phyloP scores from a whole-genome alignment of 2,888 invertebrate genomes.

The Noctua janthina region DNA sequence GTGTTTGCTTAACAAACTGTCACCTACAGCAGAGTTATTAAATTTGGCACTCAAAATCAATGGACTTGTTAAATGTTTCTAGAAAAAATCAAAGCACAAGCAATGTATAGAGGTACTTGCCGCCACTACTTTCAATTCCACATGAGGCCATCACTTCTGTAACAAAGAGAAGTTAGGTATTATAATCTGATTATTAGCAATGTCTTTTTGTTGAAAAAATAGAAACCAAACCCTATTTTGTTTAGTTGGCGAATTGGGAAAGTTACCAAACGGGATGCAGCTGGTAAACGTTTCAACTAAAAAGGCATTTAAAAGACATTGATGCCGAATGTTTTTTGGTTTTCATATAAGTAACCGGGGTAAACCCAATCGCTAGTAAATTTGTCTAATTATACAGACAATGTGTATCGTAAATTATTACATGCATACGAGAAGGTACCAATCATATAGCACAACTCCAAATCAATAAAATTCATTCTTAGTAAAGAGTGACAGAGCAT shows the following conservation, averaged over 20 bases:
- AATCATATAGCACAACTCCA: neutral
- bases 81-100: neutral
- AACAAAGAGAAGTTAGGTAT: no score
- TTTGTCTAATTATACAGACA: neutral
- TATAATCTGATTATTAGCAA: no score
- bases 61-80: neutral
- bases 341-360: neutral
- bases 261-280: no score
- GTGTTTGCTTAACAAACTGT: constrained; percentile 31
- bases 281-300: neutral
- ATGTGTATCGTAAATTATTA: neutral
- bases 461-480: neutral
- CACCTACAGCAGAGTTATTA: constrained; percentile 19
- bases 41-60: neutral
- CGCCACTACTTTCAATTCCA: neutral
- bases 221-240: no score
- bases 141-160: neutral
- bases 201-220: no score
- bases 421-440: neutral
- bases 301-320: neutral
- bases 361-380: neutral
- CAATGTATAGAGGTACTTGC: neutral
- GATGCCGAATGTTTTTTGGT: neutral
- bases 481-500: neutral
- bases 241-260: no score